phyloP scores from a whole-genome alignment of 2,888 invertebrate genomes.

The Drosophila paracracens region DNA sequence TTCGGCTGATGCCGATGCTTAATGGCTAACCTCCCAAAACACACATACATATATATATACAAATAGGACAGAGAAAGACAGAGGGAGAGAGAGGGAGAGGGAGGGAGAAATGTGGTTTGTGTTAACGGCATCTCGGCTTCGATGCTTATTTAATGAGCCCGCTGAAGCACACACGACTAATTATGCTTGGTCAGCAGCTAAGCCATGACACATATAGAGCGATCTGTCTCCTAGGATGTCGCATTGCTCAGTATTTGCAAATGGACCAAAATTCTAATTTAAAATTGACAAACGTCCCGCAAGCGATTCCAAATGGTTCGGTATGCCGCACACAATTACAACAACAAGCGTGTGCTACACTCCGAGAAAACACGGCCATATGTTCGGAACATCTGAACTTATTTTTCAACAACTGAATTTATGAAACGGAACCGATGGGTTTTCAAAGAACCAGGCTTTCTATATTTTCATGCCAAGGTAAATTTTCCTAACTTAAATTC shows the following conservation, averaged over 20 bases:
- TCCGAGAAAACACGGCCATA: neutral
- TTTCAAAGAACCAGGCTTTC: neutral
- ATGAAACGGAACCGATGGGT: neutral
- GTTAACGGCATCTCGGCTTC: conserved; percentile 35
- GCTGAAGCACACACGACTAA: conserved; percentile 42
- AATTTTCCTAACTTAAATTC: neutral
- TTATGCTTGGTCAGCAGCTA: conserved; percentile 55
- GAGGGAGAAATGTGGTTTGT: conserved; percentile 1
- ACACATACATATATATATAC: neutral
- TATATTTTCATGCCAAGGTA: neutral
- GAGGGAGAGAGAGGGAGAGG: neutral
- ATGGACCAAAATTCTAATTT: conserved; percentile 56
- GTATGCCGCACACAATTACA: conserved; percentile 55
- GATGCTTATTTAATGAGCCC: conserved; percentile 61
- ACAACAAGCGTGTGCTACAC: conserved; percentile 27
- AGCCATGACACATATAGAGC: conserved; percentile 8
- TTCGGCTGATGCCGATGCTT: conserved; percentile 19
- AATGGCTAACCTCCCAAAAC: conserved; percentile 14
- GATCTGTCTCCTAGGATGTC: conserved; percentile 17
- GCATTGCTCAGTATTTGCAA: conserved; percentile 31
- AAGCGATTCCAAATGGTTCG: conserved; percentile 7
- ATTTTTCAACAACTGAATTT: neutral
- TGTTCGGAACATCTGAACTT: neutral
- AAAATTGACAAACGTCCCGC: conserved; percentile 54
- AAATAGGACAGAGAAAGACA: neutral